Evolutionary conservation across 2,888 invertebrate species (phyloP).

Genomic region (Teleiodes luculella): DNA sequence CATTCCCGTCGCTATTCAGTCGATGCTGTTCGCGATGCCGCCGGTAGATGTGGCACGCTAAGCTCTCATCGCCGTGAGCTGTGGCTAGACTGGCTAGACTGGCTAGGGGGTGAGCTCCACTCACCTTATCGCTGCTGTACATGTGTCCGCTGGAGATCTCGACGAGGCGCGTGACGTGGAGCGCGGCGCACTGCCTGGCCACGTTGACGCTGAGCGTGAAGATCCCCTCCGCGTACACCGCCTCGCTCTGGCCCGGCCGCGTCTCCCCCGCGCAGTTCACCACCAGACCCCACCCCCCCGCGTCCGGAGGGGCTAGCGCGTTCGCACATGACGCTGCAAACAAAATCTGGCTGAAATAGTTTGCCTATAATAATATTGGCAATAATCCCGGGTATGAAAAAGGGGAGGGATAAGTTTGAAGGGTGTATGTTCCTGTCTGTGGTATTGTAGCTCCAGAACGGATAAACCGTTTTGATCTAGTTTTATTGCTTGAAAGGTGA

Average conservation of each 20-base stretch:
- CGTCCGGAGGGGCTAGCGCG: slow-evolving; percentile 83
- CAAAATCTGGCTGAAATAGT: background rate
- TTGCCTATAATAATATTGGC: background rate
- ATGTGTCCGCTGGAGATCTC: slow-evolving; percentile 93
- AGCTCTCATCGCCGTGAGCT: too few relatives aligned
- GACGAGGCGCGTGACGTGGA: slow-evolving; percentile 84
- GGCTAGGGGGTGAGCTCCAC: background rate
- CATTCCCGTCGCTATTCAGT: too few relatives aligned
- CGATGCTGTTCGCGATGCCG: too few relatives aligned
- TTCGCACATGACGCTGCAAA: slow-evolving; percentile 87
- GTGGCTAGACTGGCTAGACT: background rate
- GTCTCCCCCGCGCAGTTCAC: slow-evolving; percentile 96
- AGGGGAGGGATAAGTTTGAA: too few relatives aligned
- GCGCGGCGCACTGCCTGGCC: slow-evolving; percentile 85
- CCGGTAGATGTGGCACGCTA: too few relatives aligned
- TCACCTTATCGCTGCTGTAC: slow-evolving; percentile 87
- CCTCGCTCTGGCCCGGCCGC: slow-evolving; percentile 91
- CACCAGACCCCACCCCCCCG: slow-evolving; percentile 85
- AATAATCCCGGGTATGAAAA: too few relatives aligned
- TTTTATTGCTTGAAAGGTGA: too few relatives aligned
- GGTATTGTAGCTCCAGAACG: too few relatives aligned
- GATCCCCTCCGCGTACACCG: slow-evolving; percentile 94
- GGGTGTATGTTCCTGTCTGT: too few relatives aligned
- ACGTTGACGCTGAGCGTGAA: slow-evolving; percentile 90
- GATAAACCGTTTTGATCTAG: too few relatives aligned